phyloP scores from a whole-genome alignment of 2,888 invertebrate genomes.

The Apantesis nais region DNA sequence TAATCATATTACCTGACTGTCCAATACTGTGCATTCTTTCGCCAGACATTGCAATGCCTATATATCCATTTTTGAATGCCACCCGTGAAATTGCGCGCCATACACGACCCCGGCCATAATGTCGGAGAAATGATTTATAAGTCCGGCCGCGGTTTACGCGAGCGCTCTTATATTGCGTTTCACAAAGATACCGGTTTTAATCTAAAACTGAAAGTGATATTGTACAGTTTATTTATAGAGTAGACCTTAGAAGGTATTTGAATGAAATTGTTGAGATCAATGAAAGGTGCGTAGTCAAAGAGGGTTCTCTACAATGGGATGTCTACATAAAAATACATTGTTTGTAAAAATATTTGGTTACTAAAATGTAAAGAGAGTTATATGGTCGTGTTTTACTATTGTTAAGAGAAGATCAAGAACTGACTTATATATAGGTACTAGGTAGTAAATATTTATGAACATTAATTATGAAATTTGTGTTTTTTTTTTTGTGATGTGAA shows the following conservation, averaged over 20 bases:
- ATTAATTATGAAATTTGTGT: too few species aligned
- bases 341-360: background rate
- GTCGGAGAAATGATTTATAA: constrained; percentile 61
- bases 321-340: background rate
- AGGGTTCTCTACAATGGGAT: background rate
- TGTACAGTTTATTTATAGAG: constrained; percentile 5
- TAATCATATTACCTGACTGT: constrained; percentile 24
- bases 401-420: too few species aligned
- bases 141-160: constrained; percentile 37
- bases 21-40: constrained; percentile 33
- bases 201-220: constrained; percentile 27
- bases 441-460: too few species aligned
- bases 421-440: too few species aligned
- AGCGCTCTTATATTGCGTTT: constrained; percentile 42
- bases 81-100: constrained; percentile 62
- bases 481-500: too few species aligned
- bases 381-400: too few species aligned
- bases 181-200: constrained; percentile 31
- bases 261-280: background rate
- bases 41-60: constrained; percentile 40
- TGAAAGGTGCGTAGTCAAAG: background rate
- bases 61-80: constrained; percentile 62
- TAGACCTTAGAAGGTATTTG: background rate
- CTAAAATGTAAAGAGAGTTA: too few species aligned
- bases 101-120: constrained; percentile 54